These are phyloP conservation scores for Myotis yumanensis DNA, from an alignment of 2,113 vertebrate genomes.

Conservation along the genomic window DNA sequence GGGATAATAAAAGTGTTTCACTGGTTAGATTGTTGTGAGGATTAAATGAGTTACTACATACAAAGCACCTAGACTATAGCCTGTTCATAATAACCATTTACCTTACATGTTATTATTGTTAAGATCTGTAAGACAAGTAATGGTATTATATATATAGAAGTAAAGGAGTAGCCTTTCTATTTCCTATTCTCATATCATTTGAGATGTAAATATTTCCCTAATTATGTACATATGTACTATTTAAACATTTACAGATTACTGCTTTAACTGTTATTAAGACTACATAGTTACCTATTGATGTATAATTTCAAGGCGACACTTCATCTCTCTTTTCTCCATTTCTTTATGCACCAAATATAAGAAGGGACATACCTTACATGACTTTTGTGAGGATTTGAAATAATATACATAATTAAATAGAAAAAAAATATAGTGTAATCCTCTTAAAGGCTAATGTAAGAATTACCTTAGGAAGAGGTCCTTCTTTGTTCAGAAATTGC, in stretches of 20 bases:
- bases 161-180: background rate
- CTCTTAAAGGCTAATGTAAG: constrained; percentile 30
- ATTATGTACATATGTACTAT: background rate
- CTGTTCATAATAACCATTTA: background rate
- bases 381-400: constrained; percentile 50
- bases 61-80: background rate
- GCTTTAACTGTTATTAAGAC: background rate
- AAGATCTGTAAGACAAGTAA: background rate
- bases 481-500: background rate
- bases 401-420: constrained; percentile 37
- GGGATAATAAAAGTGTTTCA: background rate
- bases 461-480: background rate
- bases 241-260: background rate
- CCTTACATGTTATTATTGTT: background rate
- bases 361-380: background rate
- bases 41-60: background rate
- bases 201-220: background rate
- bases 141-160: background rate
- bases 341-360: background rate
- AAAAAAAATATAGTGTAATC: constrained; percentile 32
- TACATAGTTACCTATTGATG: background rate
- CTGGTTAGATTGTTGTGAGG: background rate
- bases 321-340: background rate
- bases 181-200: background rate
- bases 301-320: background rate